Evolutionary conservation across 2,113 vertebrate species (phyloP).

Genomic region (Stictonetta naevosa): DNA sequence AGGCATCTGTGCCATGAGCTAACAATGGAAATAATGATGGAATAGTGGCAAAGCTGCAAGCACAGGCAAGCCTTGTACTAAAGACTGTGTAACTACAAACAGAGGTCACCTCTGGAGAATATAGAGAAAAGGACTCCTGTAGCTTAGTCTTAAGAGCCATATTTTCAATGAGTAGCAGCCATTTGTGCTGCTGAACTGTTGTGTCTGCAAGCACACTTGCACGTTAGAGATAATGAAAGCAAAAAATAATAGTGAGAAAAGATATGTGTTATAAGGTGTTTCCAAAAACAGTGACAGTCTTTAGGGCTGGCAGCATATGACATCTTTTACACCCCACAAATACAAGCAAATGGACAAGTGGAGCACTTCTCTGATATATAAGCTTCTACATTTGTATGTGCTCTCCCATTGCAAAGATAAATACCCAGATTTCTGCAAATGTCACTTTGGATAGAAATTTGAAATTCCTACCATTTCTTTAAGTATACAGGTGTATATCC

Average conservation of each 20-base stretch:
- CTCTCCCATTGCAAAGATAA: background rate
- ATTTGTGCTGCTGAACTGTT: background rate
- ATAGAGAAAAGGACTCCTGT: background rate
- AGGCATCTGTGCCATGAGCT: background rate
- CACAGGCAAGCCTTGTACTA: background rate
- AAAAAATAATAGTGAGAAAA: background rate
- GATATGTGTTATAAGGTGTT: background rate
- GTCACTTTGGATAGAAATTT: conserved; percentile 10
- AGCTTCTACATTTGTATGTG: background rate
- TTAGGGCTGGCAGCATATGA: accelerated
- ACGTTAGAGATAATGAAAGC: background rate
- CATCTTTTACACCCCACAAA: background rate
- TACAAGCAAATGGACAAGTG: background rate
- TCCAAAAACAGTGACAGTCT: background rate
- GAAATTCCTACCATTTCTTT: background rate
- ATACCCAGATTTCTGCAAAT: background rate
- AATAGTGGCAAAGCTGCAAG: background rate
- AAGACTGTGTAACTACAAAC: background rate
- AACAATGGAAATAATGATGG: background rate
- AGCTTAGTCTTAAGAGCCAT: background rate
- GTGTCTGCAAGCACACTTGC: background rate
- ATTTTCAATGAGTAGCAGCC: background rate
- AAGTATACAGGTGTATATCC: background rate
- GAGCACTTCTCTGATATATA: background rate
- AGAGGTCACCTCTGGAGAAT: background rate